phyloP scores from a whole-genome alignment of 2,888 invertebrate genomes.

The Erebia aethiops region DNA sequence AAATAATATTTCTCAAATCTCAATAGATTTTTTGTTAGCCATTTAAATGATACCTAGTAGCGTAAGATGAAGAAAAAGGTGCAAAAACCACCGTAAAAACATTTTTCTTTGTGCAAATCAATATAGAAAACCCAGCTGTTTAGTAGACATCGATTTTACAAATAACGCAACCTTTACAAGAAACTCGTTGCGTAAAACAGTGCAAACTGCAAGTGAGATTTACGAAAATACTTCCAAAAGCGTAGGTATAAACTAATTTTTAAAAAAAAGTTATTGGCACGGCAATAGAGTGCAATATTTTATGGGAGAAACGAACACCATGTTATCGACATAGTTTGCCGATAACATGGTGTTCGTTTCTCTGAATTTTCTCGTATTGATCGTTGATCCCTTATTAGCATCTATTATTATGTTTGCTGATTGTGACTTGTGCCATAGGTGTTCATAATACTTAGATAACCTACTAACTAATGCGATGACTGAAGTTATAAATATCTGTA shows the following conservation, averaged over 20 bases:
- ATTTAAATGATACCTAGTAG: background rate
- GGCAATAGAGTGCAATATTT: background rate
- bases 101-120: slow-evolving; percentile 11
- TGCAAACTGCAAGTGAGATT: slow-evolving; percentile 6
- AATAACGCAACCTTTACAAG: background rate
- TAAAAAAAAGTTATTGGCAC: background rate
- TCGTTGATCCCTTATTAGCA: background rate
- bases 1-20: slow-evolving; percentile 1
- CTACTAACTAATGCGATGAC: no score
- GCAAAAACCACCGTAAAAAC: slow-evolving; percentile 10
- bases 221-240: background rate
- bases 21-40: background rate
- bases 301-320: background rate
- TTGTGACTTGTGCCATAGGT: no score
- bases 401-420: no score
- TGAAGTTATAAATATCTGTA: no score
- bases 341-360: background rate
- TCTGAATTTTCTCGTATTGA: background rate
- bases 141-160: slow-evolving; percentile 7
- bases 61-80: background rate
- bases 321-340: no score
- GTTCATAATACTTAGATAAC: no score
- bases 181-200: slow-evolving; percentile 6
- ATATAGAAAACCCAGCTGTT: background rate
- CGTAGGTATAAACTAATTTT: background rate